Evolutionary conservation across 2,113 vertebrate species (phyloP).

Genomic region (Oryzias javanicus): DNA sequence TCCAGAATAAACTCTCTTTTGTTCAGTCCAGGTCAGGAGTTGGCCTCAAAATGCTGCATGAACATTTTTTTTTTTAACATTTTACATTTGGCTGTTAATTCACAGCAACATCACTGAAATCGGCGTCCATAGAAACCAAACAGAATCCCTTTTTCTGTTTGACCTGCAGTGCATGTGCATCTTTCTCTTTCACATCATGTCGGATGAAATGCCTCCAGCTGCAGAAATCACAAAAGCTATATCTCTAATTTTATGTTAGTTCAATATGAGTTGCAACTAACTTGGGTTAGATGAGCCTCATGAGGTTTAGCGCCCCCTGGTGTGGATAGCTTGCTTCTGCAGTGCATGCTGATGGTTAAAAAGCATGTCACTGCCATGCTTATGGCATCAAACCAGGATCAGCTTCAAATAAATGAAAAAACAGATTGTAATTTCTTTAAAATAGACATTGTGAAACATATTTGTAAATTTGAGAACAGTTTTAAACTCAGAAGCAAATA

Average conservation of each 20-base stretch:
- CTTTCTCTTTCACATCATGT: not conserved
- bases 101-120: not conserved
- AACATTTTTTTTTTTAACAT: too few species aligned
- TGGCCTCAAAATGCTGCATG: conserved; percentile 16
- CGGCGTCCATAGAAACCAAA: not conserved
- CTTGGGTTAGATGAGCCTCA: not conserved
- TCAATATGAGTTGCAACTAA: too few species aligned
- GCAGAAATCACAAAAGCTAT: too few species aligned
- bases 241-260: too few species aligned
- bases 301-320: conserved; percentile 5
- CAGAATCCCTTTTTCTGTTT: not conserved
- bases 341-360: conserved; percentile 71
- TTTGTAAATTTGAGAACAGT: too few species aligned
- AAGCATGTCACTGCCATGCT: conserved; percentile 29
- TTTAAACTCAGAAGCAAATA: too few species aligned
- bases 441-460: too few species aligned
- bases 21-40: conserved; percentile 54
- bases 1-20: not conserved
- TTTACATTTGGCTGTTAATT: too few species aligned
- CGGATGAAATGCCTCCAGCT: too few species aligned
- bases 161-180: conserved; percentile 24
- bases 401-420: too few species aligned
- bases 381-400: conserved; percentile 1
- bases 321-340: conserved; percentile 32
- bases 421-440: too few species aligned